phyloP scores from a whole-genome alignment of 2,113 vertebrate species.

The Pollachius pollachius region DNA sequence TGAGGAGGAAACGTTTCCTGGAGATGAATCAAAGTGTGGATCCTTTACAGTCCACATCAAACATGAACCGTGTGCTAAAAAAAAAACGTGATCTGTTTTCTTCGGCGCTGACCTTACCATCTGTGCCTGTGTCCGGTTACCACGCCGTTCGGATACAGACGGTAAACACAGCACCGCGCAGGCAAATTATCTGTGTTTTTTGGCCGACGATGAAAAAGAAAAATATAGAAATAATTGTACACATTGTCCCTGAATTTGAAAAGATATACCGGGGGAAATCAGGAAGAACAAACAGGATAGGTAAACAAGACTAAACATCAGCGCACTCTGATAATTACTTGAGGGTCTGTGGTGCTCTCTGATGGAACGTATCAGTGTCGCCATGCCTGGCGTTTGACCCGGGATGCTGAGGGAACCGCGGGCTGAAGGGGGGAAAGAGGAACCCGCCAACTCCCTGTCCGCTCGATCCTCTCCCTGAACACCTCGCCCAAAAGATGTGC shows the following conservation, averaged over 20 bases:
- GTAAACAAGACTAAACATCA: slow-evolving; percentile 35
- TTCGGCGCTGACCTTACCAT: slow-evolving; percentile 43
- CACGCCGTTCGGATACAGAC: slow-evolving; percentile 44
- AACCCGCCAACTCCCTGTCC: slow-evolving; percentile 42
- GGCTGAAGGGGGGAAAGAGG: slow-evolving; percentile 38
- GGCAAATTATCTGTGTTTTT: slow-evolving; percentile 62
- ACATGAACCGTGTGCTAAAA: slow-evolving; percentile 29
- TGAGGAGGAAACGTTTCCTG: slow-evolving; percentile 32
- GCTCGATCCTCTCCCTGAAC: slow-evolving; percentile 21
- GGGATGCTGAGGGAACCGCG: slow-evolving; percentile 48
- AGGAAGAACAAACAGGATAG: slow-evolving; percentile 62
- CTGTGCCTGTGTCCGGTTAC: slow-evolving; percentile 37
- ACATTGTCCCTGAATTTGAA: slow-evolving; percentile 74
- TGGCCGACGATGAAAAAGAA: slow-evolving; percentile 58
- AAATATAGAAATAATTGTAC: slow-evolving; percentile 70
- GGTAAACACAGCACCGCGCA: slow-evolving; percentile 28
- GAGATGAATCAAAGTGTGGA: slow-evolving; percentile 31
- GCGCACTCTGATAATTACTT: slow-evolving; percentile 72
- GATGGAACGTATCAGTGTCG: slow-evolving; percentile 70
- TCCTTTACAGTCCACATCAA: slow-evolving; percentile 30
- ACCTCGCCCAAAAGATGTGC: neutral
- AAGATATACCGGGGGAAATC: slow-evolving; percentile 76
- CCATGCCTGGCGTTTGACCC: slow-evolving; percentile 59
- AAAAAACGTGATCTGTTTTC: slow-evolving; percentile 50
- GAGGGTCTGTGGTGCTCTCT: slow-evolving; percentile 72